phyloP scores from a whole-genome alignment of 2,797 vertebrate species.

The Enteromius treurensis region DNA sequence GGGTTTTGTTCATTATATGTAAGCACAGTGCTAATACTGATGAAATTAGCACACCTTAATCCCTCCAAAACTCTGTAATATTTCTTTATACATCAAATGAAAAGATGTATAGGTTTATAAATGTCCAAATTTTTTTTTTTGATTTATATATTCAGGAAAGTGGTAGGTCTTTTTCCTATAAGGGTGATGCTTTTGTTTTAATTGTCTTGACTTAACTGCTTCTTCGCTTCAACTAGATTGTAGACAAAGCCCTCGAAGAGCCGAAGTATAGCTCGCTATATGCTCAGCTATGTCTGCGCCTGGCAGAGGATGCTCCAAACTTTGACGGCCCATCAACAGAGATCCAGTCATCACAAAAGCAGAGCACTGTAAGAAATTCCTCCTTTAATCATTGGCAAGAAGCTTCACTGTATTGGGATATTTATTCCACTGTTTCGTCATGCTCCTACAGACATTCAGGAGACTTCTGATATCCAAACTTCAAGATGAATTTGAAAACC shows the following conservation, averaged over 20 bases:
- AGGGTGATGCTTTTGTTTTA: not conserved
- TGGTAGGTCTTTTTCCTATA: no score
- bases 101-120: no score
- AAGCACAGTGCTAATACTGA: not conserved
- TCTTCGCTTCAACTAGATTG: constrained; percentile 80
- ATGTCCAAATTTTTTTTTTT: no score
- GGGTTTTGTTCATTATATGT: not conserved
- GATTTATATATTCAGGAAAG: no score
- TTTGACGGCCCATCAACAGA: constrained; percentile 98
- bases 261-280: constrained; percentile 99
- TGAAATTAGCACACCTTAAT: not conserved
- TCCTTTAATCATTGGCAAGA: not conserved
- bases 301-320: constrained; percentile 99
- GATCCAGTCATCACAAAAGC: constrained; percentile 97
- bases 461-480: constrained; percentile 99
- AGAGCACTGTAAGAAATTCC: constrained; percentile 90
- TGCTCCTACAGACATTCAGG: constrained; percentile 90
- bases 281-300: constrained; percentile 99
- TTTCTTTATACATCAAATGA: no score
- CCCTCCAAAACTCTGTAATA: no score
- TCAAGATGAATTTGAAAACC: constrained; percentile 99
- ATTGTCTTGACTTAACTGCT: constrained; percentile 11
- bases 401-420: not conserved
- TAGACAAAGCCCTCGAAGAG: constrained; percentile 99
- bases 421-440: not conserved